A percentile compares a stretch with the other conserved stretches of the same genome.
Conservation (phyloP, 2,797 vertebrate species). For the Carapus acus region DNA sequence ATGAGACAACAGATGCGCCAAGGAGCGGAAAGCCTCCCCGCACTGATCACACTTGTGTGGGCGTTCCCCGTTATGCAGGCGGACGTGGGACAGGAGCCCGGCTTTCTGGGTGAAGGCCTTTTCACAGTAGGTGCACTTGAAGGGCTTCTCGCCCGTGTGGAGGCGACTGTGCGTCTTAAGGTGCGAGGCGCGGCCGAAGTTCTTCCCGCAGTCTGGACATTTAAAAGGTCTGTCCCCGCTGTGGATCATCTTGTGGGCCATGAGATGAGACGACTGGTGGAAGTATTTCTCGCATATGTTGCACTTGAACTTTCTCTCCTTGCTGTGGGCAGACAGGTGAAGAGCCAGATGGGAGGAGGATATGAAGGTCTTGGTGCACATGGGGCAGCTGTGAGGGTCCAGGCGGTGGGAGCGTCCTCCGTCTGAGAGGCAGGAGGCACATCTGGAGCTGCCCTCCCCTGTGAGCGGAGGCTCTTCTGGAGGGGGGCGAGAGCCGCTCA, state of each 20-base stretch:
- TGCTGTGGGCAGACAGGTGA: slow-evolving; percentile 67
- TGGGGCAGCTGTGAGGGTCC: slow-evolving; percentile 66
- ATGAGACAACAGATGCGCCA: slow-evolving; percentile 64
- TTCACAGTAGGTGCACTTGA: slow-evolving; percentile 68
- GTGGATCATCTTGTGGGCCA: slow-evolving; percentile 72
- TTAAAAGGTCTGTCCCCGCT: slow-evolving; percentile 73
- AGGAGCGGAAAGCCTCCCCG: slow-evolving; percentile 59
- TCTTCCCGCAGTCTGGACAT: slow-evolving; percentile 72
- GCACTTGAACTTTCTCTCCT: slow-evolving; percentile 70
- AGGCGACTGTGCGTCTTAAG: slow-evolving; percentile 75
- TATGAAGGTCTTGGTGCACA: slow-evolving; percentile 74
- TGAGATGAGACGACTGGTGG: slow-evolving; percentile 70
- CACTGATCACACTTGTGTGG: slow-evolving; percentile 65
- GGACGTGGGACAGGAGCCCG: slow-evolving; percentile 70
- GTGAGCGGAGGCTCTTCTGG: slow-evolving; percentile 10
- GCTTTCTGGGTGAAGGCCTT: slow-evolving; percentile 77
- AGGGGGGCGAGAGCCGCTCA: slow-evolving; percentile 9
- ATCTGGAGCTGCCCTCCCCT: slow-evolving; percentile 36
- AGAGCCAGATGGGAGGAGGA: slow-evolving; percentile 68
- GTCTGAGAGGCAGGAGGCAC: slow-evolving; percentile 50
- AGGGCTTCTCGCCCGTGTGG: slow-evolving; percentile 77
- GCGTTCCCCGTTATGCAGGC: slow-evolving; percentile 67
- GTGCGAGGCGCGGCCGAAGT: slow-evolving; percentile 71
- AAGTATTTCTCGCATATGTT: slow-evolving; percentile 70
- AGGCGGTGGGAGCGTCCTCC: slow-evolving; percentile 48